phyloP scores from a whole-genome alignment of 2,888 invertebrate species.

The Eurytoma adleriae region DNA sequence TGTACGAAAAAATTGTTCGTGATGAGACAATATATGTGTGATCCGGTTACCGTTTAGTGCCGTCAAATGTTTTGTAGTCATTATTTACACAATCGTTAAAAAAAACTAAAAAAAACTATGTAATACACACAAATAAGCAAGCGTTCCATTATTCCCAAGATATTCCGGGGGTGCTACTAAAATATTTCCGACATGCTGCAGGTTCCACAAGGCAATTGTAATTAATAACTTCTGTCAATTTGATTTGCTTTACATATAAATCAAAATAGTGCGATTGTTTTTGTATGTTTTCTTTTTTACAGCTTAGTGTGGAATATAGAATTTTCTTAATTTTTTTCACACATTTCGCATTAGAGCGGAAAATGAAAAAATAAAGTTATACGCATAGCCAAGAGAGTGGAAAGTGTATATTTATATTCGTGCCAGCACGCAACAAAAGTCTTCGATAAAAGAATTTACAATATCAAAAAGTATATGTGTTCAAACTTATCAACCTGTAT shows the following conservation, averaged over 20 bases:
- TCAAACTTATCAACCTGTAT: slow-evolving; percentile 32
- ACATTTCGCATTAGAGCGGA: slow-evolving; percentile 23
- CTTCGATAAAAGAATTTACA: slow-evolving; percentile 44
- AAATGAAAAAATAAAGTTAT: slow-evolving; percentile 35
- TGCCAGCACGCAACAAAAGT: slow-evolving; percentile 54
- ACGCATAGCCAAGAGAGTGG: slow-evolving; percentile 51
- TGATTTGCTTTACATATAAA: slow-evolving; percentile 9
- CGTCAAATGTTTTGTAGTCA: slow-evolving; percentile 26
- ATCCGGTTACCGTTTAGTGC: slow-evolving; percentile 46
- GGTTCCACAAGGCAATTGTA: slow-evolving; percentile 43
- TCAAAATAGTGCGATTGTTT: slow-evolving; percentile 15
- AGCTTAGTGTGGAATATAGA: slow-evolving; percentile 43
- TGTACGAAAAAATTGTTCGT: neutral
- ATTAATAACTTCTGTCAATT: slow-evolving; percentile 22
- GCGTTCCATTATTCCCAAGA: slow-evolving; percentile 53
- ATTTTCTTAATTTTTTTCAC: slow-evolving; percentile 16
- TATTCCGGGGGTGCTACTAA: slow-evolving; percentile 40
- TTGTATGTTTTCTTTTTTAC: slow-evolving; percentile 31
- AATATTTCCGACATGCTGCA: slow-evolving; percentile 50
- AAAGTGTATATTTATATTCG: slow-evolving; percentile 43
- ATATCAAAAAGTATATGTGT: slow-evolving; percentile 41
- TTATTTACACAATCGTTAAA: slow-evolving; percentile 50
- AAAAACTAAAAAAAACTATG: slow-evolving; percentile 35
- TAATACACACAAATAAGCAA: slow-evolving; percentile 56
- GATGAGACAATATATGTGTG: slow-evolving; percentile 27